Conservation (phyloP, 2,888 invertebrate genomes). For the Latheticus oryzae region DNA sequence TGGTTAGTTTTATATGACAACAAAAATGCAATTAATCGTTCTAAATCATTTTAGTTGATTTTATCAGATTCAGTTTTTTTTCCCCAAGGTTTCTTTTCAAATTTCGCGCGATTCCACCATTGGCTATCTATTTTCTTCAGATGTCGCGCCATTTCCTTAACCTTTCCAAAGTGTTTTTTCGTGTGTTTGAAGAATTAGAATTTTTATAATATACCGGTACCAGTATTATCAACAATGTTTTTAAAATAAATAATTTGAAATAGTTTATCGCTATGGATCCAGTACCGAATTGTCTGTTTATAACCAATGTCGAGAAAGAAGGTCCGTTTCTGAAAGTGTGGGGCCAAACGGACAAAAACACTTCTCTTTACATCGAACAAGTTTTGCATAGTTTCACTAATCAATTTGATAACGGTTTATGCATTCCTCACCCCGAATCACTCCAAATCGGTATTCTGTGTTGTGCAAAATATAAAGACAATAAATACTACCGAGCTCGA, state of each 20-base stretch:
- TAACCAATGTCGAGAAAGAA: constrained; percentile 78
- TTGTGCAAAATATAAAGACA: constrained; percentile 76
- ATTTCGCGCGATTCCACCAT: too few species aligned
- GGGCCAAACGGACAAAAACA: constrained; percentile 75
- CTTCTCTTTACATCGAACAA: constrained; percentile 71
- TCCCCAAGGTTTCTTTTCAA: too few species aligned
- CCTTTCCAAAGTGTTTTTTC: constrained; percentile 3
- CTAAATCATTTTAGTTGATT: too few species aligned
- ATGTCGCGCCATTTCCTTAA: too few species aligned
- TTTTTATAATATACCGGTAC: too few species aligned
- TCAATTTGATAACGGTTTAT: constrained; percentile 66
- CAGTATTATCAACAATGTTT: too few species aligned
- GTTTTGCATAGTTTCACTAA: constrained; percentile 65
- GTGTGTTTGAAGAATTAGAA: too few species aligned
- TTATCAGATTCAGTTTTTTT: too few species aligned
- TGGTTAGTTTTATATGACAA: too few species aligned
- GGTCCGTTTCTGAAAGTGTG: constrained; percentile 78
- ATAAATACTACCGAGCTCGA: constrained; percentile 74
- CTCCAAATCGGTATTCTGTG: constrained; percentile 70
- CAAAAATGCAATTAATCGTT: too few species aligned
- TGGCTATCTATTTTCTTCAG: too few species aligned
- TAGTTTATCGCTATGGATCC: constrained; percentile 10
- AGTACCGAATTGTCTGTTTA: constrained; percentile 53
- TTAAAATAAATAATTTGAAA: too few species aligned
- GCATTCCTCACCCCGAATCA: constrained; percentile 54